Percentiles rank a stretch among this genome's conserved stretches.
phyloP scores from a whole-genome alignment of 2,113 vertebrate species.

The Cheilinus undulatus region DNA sequence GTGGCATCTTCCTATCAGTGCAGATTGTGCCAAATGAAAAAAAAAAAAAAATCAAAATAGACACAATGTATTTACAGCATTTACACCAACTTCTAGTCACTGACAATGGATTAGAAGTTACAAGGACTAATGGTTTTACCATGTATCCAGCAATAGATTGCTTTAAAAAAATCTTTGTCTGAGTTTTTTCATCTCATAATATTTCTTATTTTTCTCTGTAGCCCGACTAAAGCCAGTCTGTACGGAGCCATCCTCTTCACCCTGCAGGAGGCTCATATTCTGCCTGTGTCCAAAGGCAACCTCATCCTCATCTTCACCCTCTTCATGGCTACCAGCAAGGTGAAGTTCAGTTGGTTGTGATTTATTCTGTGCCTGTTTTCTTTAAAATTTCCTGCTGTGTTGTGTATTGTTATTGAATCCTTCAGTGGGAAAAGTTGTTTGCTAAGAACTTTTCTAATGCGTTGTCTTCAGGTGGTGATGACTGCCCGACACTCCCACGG shows the following conservation, averaged over 20 bases:
- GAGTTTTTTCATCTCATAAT: neutral
- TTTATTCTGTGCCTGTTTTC: neutral
- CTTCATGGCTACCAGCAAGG: constrained; percentile 96
- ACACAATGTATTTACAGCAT: too few relatives aligned
- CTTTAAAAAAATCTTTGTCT: too few relatives aligned
- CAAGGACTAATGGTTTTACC: too few relatives aligned
- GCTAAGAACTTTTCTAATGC: neutral
- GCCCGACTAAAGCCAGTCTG: constrained; percentile 97
- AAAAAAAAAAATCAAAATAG: too few relatives aligned
- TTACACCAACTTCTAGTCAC: too few relatives aligned
- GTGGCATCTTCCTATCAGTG: too few relatives aligned
- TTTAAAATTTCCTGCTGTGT: neutral
- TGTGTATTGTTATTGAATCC: neutral
- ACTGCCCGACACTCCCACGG: constrained; percentile 94
- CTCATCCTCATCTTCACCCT: constrained; percentile 95
- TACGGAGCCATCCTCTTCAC: constrained; percentile 96
- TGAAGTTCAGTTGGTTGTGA: constrained; percentile 39
- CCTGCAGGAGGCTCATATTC: constrained; percentile 91
- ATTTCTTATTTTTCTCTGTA: constrained; percentile 58
- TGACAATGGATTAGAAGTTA: too few relatives aligned
- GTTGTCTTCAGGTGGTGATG: constrained; percentile 88
- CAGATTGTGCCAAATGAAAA: too few relatives aligned
- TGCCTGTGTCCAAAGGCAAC: constrained; percentile 90
- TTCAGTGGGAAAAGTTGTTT: constrained; percentile 28
- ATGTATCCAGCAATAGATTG: too few relatives aligned